Base-by-base conservation (phyloP, 2,888 invertebrate genomes). In the Lordiphosa fenestrarum region DNA sequence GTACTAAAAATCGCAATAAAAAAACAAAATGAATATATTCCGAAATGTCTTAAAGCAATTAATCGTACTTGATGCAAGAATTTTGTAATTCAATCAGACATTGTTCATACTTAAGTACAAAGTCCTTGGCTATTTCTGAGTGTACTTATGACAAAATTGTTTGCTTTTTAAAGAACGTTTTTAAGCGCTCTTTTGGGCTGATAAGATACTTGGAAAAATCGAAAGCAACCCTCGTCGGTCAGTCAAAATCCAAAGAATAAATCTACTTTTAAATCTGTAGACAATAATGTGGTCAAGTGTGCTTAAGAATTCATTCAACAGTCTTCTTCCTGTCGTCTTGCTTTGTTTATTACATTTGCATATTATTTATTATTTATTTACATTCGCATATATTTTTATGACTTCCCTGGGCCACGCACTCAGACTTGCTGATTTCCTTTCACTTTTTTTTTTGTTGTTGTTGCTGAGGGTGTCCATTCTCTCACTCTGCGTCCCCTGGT, bases 321-420 rank as follows among this genome's bases (percentile, higher is more conserved):
- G 59, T 62, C 51, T 48, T 69, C 65, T 69, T 69, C 52, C 53
- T 52, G 6, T 38, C 57, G 6, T 38, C 57, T 69, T 60, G 58
- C 55, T 64, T 82, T 80, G 78, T 84, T 80, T 80, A 84, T 80
- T 82, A 82, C 78, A 84, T 80, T 80, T 80, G 75, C 78, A 80
- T 80, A 78, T 75, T 78, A 74, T 84, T 84, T 80, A 82, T 82
- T 80, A 84, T 80, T 84, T 80, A 84, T 77, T 76, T 81, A 73
- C 81, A 76, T 66, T 72, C 60, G 56, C 53, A 67, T 55, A 61
- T 65, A 54, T 57, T 83, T 76, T 68, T 83, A 84, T 66, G 84
- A 84, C 81, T 82, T 83, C 67, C 61, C 51, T 49, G 54, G 59
- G 25, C 44, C 52, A 33, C 36, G 57, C 61, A 69, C 67, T 68